Percentiles rank a stretch among this genome's conserved stretches.
Evolutionary conservation across 2,113 vertebrate genomes (phyloP).

Genomic region (Murina feae): DNA sequence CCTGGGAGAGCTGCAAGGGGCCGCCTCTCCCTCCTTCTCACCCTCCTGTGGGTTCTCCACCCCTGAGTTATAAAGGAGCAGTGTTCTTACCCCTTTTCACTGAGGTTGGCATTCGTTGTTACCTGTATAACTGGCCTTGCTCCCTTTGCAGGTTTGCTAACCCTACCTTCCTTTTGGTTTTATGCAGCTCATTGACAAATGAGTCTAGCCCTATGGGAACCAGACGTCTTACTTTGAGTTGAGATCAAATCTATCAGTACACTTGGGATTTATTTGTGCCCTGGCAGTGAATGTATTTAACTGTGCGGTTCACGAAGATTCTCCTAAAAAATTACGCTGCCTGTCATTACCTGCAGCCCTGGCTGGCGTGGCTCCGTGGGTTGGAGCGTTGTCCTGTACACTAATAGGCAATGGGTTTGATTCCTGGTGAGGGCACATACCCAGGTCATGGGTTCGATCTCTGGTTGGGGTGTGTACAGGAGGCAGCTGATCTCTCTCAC

Average conservation of each 20-base stretch:
- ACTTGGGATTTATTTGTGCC: neutral
- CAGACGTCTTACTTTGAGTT: neutral
- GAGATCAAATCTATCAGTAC: neutral
- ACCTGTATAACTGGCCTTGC: neutral
- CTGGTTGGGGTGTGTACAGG: neutral
- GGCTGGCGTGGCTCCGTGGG: no score
- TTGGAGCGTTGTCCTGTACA: no score
- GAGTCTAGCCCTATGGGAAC: neutral
- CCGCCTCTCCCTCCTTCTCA: rapidly evolving
- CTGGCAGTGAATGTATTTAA: neutral
- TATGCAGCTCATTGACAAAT: neutral
- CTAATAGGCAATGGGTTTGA: neutral
- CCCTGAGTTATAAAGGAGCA: neutral
- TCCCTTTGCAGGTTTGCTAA: neutral
- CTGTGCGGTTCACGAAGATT: neutral
- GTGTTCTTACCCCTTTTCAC: neutral
- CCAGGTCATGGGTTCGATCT: neutral
- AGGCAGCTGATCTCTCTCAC: neutral
- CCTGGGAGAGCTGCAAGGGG: neutral
- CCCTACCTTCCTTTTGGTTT: neutral
- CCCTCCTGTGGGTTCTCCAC: rapidly evolving
- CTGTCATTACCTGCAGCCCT: neutral
- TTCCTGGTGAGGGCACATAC: neutral
- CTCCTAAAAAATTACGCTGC: neutral
- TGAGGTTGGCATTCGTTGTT: neutral